phyloP scores from a whole-genome alignment of 53 echinoderm and acorn worm species.

The Antedon mediterranea region DNA sequence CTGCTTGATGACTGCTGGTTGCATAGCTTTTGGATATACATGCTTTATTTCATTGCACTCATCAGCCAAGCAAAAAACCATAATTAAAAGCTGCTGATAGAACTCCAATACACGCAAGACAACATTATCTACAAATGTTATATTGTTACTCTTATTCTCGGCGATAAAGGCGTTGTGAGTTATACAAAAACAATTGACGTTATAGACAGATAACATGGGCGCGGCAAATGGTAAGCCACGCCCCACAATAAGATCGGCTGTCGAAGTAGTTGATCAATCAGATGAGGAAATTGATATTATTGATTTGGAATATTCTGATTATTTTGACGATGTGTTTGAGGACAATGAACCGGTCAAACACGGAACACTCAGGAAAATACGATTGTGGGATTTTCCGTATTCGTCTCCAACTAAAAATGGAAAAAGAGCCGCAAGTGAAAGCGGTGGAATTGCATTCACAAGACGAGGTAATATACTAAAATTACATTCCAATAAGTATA shows the following conservation, averaged over 20 bases:
- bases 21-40: background rate
- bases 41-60: background rate
- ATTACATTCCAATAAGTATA: no score
- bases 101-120: no score
- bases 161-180: background rate
- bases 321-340: background rate
- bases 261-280: background rate
- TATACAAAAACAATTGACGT: background rate
- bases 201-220: background rate
- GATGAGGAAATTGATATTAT: background rate
- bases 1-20: background rate
- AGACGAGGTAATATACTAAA: background rate
- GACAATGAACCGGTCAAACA: background rate
- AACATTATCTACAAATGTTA: no score
- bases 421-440: background rate
- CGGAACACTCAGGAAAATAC: background rate
- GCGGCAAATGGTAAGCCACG: background rate
- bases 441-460: background rate
- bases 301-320: constrained; percentile 1
- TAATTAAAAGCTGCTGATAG: no score
- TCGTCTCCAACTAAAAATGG: background rate
- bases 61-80: background rate
- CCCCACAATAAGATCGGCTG: background rate
- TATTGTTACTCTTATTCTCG: no score
- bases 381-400: background rate